A percentile compares a stretch with the other conserved stretches of the same genome.
phyloP scores from a whole-genome alignment of 2,113 vertebrate species.

The Melanotaenia duboulayi region DNA sequence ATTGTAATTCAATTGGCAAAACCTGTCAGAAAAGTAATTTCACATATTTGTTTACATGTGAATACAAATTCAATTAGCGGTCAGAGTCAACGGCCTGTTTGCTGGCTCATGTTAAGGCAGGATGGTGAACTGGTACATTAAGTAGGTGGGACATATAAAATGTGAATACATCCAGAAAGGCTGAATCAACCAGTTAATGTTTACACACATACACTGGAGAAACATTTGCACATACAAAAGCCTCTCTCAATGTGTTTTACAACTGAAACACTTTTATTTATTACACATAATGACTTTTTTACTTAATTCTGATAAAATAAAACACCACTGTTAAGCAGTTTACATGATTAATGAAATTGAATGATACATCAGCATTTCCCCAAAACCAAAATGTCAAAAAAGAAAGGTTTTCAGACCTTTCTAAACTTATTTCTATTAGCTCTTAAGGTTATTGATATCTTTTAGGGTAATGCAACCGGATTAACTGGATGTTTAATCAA shows the following conservation, averaged over 20 bases:
- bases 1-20: constrained; percentile 30
- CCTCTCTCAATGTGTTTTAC: constrained; percentile 27
- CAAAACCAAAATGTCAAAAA: no score
- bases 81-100: not conserved
- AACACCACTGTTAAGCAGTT: no score
- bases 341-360: no score
- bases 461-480: no score
- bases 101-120: constrained; percentile 19
- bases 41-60: constrained; percentile 42
- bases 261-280: not conserved
- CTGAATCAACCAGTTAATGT: constrained; percentile 32
- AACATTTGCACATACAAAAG: not conserved
- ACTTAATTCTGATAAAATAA: no score
- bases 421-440: no score
- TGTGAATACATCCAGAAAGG: constrained; percentile 1
- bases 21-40: constrained; percentile 18
- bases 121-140: constrained; percentile 36
- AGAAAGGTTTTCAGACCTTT: no score
- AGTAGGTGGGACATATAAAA: constrained; percentile 35
- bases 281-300: no score
- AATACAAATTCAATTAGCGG: constrained; percentile 44
- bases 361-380: no score
- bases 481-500: no score
- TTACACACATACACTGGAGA: constrained; percentile 5
- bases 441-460: no score